Evolutionary conservation across 2,113 vertebrate genomes (phyloP), one percentile per base, ranked within the genome.

Genomic region (Diadophis punctatus): DNA sequence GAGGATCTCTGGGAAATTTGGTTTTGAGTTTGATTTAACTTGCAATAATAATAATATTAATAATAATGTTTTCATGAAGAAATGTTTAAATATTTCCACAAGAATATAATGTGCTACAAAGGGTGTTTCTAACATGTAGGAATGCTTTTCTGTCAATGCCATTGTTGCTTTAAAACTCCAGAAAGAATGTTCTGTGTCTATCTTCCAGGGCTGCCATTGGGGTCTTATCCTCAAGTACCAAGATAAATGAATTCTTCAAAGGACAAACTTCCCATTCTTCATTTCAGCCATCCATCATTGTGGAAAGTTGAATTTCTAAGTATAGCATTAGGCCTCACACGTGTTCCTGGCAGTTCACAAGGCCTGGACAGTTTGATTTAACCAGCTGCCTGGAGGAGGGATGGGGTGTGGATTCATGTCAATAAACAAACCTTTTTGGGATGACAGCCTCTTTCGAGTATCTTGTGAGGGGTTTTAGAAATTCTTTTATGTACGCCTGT

Each of bases 231-330:
- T 94, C 8, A 1, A 74, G 80, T 14, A 94, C 84, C 92, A 94
- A 88, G 80, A 5, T 88, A 43, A 95, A 95, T 94, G 93, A 80
- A 23, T 94, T 90, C 95, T 96, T 96, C 95, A 95, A 96, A 97
- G 90, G 91, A 56, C 94, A 90, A 93, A 0, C 46, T 92, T 91
- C 93, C 92, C 91, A 8, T 0, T 68, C 91, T 93, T 51, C 74
- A 95, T 94, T 93, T 95, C 95, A 95, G 93, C 95, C 94, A 94
- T 90, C 93, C 95, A 94, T 93, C 94, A 92, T 58, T 96, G 90
- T 92, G 39, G 43, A 94, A 90, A 92, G 93, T 1, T 86, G 22
- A 6, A 92, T 63, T 91, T 96, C 86, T 6, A 63, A 93, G 88
- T 0, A 0, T 91, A 86, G 1, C 0, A 88, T 94, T 93, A 93